Percentiles rank a stretch among this genome's conserved stretches.
Conservation (phyloP, 2,888 invertebrate genomes). For the Plagodis dolabraria region DNA sequence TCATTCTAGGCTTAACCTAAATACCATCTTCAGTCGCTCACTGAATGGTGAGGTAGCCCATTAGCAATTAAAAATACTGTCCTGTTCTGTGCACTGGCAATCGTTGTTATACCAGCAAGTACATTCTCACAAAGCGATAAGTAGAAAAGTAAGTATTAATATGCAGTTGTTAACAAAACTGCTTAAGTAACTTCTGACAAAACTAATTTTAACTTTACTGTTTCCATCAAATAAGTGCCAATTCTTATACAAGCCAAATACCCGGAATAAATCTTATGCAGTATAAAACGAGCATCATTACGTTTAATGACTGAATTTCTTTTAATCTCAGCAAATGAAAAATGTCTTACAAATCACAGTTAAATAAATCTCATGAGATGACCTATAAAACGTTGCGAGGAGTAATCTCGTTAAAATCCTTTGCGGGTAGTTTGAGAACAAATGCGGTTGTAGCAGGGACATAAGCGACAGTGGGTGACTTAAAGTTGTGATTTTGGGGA, state of each 20-base stretch:
- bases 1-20: no score
- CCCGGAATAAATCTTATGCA: constrained; percentile 59
- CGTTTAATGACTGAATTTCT: constrained; percentile 72
- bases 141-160: not conserved
- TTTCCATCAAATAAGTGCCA: constrained; percentile 42
- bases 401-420: constrained; percentile 79
- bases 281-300: constrained; percentile 65
- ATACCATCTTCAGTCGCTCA: no score
- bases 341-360: constrained; percentile 72
- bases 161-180: constrained; percentile 2
- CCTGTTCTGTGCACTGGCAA: no score
- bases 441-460: constrained; percentile 18
- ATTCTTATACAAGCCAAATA: constrained; percentile 49
- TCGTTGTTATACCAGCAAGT: no score
- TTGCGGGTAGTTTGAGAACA: constrained; percentile 64
- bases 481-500: constrained; percentile 44
- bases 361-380: constrained; percentile 75
- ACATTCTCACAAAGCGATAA: not conserved
- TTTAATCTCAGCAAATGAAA: constrained; percentile 68
- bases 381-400: constrained; percentile 72
- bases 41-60: no score
- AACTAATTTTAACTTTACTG: constrained; percentile 44
- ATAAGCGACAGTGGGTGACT: constrained; percentile 13
- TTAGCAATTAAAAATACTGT: no score
- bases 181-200: constrained; percentile 33